These are phyloP conservation scores for Spisula subtruncata DNA, from an alignment of 2,888 invertebrate species.

Conservation along the genomic window DNA sequence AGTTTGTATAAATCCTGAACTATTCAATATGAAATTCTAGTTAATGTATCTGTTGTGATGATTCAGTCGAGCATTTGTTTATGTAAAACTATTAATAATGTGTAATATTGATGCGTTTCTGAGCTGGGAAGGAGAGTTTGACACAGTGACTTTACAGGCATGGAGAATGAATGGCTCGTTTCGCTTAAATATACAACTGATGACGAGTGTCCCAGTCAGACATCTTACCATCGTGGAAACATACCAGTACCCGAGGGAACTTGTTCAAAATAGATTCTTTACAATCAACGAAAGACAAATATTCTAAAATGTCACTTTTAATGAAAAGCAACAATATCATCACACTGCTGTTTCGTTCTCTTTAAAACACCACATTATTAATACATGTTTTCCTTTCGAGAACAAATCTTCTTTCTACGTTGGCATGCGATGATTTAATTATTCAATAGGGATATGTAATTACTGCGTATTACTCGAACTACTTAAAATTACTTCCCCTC, in stretches of 20 bases:
- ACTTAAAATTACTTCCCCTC: neutral
- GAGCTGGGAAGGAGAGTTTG: neutral
- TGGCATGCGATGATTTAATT: constrained; percentile 3
- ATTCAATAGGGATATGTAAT: neutral
- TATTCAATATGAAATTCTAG: neutral
- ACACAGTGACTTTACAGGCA: neutral
- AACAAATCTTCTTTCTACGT: neutral
- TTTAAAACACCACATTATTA: neutral
- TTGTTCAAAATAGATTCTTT: neutral
- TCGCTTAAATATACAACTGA: neutral
- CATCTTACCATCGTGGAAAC: neutral
- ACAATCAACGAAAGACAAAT: neutral
- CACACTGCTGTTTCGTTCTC: neutral
- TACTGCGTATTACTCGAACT: neutral
- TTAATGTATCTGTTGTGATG: neutral
- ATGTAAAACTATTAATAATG: constrained; percentile 8
- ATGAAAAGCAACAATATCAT: neutral
- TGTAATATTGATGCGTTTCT: neutral
- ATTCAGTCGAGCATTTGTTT: constrained; percentile 1
- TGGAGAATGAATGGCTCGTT: neutral
- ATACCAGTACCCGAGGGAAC: neutral
- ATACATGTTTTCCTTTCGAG: neutral
- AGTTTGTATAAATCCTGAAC: too few species aligned
- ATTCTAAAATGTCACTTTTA: neutral
- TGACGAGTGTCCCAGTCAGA: neutral